Conservation (phyloP, 1,140 invertebrate genomes). For the Anadara kagoshimensis region DNA sequence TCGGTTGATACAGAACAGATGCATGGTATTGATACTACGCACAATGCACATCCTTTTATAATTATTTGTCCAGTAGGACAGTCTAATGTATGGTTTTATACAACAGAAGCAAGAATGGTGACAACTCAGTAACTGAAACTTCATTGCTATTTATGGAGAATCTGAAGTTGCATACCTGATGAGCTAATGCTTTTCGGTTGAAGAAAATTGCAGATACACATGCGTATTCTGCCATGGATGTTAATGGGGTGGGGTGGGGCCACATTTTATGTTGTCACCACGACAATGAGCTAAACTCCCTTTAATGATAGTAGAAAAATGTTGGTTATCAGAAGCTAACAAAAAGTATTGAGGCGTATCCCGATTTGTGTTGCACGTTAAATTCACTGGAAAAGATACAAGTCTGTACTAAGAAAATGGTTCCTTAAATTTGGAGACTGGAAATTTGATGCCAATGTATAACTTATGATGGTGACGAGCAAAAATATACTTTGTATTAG, state of each 20-base stretch:
- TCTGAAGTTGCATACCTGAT: conserved; percentile 5
- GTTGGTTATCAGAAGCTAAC: too few relatives aligned
- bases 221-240: not conserved
- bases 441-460: too few relatives aligned
- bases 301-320: too few relatives aligned
- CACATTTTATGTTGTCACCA: conserved; percentile 2
- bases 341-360: too few relatives aligned
- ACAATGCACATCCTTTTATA: too few relatives aligned
- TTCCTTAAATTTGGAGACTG: too few relatives aligned
- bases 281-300: too few relatives aligned
- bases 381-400: too few relatives aligned
- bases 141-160: not conserved
- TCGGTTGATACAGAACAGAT: conserved; percentile 36
- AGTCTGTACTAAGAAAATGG: too few relatives aligned
- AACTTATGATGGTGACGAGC: too few relatives aligned
- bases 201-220: conserved; percentile 22
- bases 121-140: conserved; percentile 5
- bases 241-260: not conserved
- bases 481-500: too few relatives aligned
- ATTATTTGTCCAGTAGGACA: conserved; percentile 19
- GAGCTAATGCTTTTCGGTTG: conserved; percentile 6
- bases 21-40: conserved; percentile 22
- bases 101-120: not conserved
- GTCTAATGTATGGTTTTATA: conserved; percentile 22
- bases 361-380: too few relatives aligned